These are phyloP conservation scores for Ianthella basta DNA, from an alignment of 37 sponge, comb jelly and placozoan genomes.

Conservation along the genomic window DNA sequence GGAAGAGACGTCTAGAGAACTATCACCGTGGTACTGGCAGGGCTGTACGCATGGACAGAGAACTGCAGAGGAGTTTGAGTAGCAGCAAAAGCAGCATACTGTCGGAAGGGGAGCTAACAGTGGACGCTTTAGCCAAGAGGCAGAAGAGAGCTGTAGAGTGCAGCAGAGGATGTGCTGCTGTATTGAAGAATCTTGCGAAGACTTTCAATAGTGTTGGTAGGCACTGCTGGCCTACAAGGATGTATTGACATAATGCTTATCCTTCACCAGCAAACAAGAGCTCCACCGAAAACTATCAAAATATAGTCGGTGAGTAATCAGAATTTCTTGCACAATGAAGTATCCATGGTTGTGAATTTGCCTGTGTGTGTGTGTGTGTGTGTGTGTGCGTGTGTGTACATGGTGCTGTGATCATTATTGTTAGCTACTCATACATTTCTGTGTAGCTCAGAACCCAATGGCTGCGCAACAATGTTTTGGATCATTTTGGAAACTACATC, in stretches of 20 bases:
- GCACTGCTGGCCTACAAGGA: constrained; percentile 14
- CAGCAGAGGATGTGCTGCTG: neutral
- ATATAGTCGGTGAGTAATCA: neutral
- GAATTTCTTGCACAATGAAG: neutral
- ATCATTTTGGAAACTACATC: constrained; percentile 45
- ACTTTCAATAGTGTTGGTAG: neutral
- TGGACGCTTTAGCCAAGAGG: neutral
- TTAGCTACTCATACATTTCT: too few relatives aligned
- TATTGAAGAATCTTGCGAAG: neutral
- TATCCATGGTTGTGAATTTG: neutral
- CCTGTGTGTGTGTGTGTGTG: constrained; percentile 15
- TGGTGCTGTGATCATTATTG: neutral
- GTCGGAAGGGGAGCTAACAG: neutral
- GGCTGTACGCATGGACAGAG: neutral
- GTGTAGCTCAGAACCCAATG: constrained; percentile 10
- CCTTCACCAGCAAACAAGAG: neutral
- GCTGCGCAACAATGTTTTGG: constrained; percentile 37
- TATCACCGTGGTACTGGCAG: neutral
- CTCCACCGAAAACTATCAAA: neutral
- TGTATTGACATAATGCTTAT: neutral
- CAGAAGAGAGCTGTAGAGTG: neutral
- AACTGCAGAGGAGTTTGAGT: constrained; percentile 11
- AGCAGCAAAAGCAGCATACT: neutral
- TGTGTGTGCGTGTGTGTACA: neutral
- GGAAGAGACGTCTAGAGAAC: neutral